Evolutionary conservation across 1,140 invertebrate genomes (phyloP), one percentile per base, ranked within the genome.

Genomic region (Sinonovacula constricta): DNA sequence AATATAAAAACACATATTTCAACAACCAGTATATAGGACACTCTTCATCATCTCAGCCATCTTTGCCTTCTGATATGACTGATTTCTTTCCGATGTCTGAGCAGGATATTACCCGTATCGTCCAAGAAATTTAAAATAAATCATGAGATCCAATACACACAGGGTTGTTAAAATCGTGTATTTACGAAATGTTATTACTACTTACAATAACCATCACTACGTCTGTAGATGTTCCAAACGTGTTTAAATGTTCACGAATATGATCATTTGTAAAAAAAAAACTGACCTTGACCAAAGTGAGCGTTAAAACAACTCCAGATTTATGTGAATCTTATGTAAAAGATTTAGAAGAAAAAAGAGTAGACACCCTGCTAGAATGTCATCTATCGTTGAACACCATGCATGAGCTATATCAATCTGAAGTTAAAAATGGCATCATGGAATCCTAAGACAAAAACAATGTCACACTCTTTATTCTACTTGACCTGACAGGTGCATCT

Each of bases 111-210:
- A 53, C 33, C 26, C 24, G 56, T 4, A 63, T 54, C 28, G 57
- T 70, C 18, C 49, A 31, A n/a, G 14, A 56, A 57, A 45, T 75
- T 51, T 22, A 75, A 66, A 65, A n/a, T 39, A 75, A 75, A 66
- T 75, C 72, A 1, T 65, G 72, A 39, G 72, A 75, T 56, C 62
- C 60, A 22, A 31, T 75, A 26, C 39, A 45, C 36, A 75, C 72
- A 39, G 65, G 68, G 72, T 39, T 75, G 10, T 56, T 75, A 28
- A 75, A 75, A 56, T n/a, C n/a, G n/a, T n/a, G n/a, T n/a, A n/a
- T n/a, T n/a, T n/a, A n/a, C n/a, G n/a, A n/a, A n/a, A n/a, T n/a
- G n/a, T n/a, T n/a, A n/a, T n/a, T n/a, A n/a, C n/a, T n/a, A n/a
- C n/a, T n/a, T n/a, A n/a, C n/a, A n/a, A n/a, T n/a, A n/a, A n/a